A percentile compares a stretch with the other conserved stretches of the same genome.
phyloP scores from a whole-genome alignment of 2,888 invertebrate species.

The Spisula subtruncata region DNA sequence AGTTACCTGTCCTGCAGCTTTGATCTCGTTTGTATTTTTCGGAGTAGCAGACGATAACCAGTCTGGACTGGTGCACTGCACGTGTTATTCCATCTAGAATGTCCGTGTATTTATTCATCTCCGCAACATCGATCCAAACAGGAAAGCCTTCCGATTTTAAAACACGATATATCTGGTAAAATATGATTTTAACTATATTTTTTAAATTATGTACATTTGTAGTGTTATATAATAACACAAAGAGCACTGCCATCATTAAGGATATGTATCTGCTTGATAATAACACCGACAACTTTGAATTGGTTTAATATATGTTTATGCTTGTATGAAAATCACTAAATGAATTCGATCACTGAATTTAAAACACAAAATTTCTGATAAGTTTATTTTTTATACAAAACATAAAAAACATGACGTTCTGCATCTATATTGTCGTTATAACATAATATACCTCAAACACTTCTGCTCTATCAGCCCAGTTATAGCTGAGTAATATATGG shows the following conservation, averaged over 20 bases:
- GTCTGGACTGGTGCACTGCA: conserved; percentile 68
- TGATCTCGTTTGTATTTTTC: conserved; percentile 74
- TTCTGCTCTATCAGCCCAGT: conserved; percentile 20
- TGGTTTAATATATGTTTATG: no score
- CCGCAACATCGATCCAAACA: conserved; percentile 71
- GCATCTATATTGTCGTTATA: neutral
- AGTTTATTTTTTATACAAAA: no score
- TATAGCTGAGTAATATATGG: conserved; percentile 24
- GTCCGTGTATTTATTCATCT: conserved; percentile 68
- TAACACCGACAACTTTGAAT: neutral
- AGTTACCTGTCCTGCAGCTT: conserved; percentile 74
- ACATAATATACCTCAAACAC: conserved; percentile 3
- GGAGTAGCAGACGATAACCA: conserved; percentile 71
- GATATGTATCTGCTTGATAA: no score
- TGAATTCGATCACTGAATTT: no score
- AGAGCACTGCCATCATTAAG: no score
- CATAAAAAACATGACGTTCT: neutral
- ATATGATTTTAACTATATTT: no score
- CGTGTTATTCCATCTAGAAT: conserved; percentile 69
- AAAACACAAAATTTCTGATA: no score
- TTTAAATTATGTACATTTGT: no score
- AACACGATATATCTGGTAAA: conserved; percentile 63
- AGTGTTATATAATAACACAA: no score
- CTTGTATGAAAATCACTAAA: no score
- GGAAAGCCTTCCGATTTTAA: conserved; percentile 63